Percentiles rank a stretch among this genome's conserved stretches.
Conservation (phyloP, 1,140 invertebrate genomes). For the Ostrea edulis region DNA sequence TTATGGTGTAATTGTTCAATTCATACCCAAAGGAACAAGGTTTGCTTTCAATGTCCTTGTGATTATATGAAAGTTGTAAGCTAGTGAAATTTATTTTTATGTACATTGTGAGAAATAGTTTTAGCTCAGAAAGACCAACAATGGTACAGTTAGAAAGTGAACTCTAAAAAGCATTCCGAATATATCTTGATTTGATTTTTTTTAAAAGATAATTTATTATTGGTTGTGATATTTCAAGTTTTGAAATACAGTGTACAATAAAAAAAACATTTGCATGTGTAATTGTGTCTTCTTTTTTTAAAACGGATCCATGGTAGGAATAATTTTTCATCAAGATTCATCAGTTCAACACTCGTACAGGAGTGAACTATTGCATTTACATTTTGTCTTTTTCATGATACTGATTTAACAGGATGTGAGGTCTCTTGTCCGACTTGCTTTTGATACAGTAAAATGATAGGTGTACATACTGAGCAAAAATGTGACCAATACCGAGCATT, state of each 20-base stretch:
- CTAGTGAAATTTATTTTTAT: background rate
- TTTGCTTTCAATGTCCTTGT: background rate
- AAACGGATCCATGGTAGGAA: background rate
- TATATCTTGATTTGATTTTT: background rate
- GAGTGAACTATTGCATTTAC: no score
- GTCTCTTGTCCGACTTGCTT: no score
- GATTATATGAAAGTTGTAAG: background rate
- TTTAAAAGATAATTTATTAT: background rate
- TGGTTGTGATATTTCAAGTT: conserved; percentile 32
- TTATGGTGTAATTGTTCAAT: background rate
- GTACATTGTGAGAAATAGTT: background rate
- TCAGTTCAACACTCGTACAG: background rate
- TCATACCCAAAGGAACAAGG: background rate
- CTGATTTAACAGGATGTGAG: no score
- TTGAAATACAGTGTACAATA: background rate
- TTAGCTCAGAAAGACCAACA: background rate
- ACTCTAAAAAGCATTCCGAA: background rate
- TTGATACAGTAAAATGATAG: no score
- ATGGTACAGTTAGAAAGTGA: background rate
- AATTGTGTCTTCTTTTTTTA: background rate
- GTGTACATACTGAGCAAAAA: no score
- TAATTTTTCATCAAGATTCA: background rate
- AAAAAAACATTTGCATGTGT: background rate
- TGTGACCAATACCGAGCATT: no score
- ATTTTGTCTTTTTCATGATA: no score